phyloP scores from a whole-genome alignment of 2,113 vertebrate species.

The Oncorhynchus clarkii region DNA sequence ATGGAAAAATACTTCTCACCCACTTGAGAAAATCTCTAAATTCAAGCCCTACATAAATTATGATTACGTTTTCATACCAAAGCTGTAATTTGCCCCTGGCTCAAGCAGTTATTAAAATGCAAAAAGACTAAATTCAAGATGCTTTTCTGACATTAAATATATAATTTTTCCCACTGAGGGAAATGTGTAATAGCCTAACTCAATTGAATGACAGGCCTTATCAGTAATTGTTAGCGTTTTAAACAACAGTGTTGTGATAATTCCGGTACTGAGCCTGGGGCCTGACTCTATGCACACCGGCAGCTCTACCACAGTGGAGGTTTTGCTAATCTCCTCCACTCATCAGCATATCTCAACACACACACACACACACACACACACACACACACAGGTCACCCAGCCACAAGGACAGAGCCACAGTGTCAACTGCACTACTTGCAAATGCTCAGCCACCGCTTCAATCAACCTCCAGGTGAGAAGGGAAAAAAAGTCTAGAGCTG shows the following conservation, averaged over 20 bases:
- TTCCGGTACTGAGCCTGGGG: not conserved
- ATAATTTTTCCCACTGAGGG: not conserved
- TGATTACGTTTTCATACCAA: too few relatives aligned
- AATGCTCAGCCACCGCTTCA: slow-evolving; percentile 15
- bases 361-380: not conserved
- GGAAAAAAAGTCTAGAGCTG: not conserved
- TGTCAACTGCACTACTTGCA: slow-evolving; percentile 29
- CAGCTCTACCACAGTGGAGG: not conserved
- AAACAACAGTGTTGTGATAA: not conserved
- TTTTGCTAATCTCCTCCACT: not conserved
- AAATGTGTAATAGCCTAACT: not conserved
- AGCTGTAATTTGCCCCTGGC: too few relatives aligned
- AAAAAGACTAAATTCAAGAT: not conserved
- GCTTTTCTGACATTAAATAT: not conserved
- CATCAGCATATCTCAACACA: not conserved
- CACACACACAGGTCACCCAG: not conserved
- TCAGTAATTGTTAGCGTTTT: not conserved
- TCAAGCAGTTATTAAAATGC: not conserved
- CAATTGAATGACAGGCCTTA: not conserved
- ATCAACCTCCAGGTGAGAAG: not conserved
- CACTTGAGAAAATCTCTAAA: not conserved
- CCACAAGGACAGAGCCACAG: slow-evolving; percentile 5
- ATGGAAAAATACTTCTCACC: slow-evolving; percentile 7
- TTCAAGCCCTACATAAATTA: not conserved
- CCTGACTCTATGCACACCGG: not conserved